Conservation (phyloP, 2,113 vertebrate genomes). For the Saiga tatarica region DNA sequence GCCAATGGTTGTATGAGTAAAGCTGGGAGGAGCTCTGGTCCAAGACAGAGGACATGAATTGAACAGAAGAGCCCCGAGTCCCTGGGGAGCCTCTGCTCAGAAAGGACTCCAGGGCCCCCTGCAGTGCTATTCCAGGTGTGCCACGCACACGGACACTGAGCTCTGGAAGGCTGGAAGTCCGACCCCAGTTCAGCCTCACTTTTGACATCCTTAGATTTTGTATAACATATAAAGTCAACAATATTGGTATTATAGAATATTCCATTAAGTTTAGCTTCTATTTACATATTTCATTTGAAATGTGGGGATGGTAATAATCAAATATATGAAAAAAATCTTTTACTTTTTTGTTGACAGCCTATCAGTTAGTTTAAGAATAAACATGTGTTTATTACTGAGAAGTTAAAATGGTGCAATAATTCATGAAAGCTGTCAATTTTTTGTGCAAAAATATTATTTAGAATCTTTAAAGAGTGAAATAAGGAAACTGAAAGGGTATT, state of each 20-base stretch:
- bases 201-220: neutral
- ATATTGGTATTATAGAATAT: neutral
- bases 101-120: rapidly evolving
- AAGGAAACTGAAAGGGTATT: neutral
- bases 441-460: neutral
- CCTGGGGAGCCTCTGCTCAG: neutral
- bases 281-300: constrained; percentile 28
- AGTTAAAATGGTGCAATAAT: neutral
- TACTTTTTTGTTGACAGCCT: neutral
- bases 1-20: neutral
- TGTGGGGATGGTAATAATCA: neutral
- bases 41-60: neutral
- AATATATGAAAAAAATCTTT: neutral
- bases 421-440: neutral
- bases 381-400: neutral
- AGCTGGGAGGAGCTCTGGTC: neutral
- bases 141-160: neutral
- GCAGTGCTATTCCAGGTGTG: rapidly evolving
- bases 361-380: neutral
- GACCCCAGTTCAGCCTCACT: neutral
- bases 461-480: constrained; percentile 7
- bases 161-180: neutral
- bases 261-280: neutral
- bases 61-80: neutral
- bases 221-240: neutral